These are phyloP conservation scores for Ficedula albicollis DNA, from an alignment of 2,797 vertebrate species.

Conservation along the genomic window DNA sequence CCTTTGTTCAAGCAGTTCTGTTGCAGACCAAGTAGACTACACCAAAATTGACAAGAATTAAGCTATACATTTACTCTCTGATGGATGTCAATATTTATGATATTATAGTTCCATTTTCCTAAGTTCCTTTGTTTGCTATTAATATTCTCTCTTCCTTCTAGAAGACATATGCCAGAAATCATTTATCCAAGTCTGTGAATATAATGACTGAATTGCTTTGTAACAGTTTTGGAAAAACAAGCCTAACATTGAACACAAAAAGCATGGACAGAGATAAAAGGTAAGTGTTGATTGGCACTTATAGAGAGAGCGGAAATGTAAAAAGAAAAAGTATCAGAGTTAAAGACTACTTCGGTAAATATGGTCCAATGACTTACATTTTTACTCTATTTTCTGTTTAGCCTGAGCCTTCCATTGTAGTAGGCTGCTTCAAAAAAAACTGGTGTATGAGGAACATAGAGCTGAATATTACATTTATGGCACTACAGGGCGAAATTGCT, in stretches of 20 bases:
- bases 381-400: not conserved
- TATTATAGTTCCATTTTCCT: not conserved
- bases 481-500: not conserved
- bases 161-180: not conserved
- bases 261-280: not conserved
- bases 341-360: not conserved
- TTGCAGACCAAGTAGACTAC: not conserved
- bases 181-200: not conserved
- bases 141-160: not conserved
- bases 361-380: not conserved
- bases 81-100: not conserved
- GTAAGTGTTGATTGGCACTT: not conserved
- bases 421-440: not conserved
- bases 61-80: not conserved
- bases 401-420: not conserved
- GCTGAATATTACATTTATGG: not conserved
- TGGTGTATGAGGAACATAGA: not conserved
- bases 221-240: not conserved
- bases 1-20: not conserved
- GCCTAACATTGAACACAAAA: not conserved
- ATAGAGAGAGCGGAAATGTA: not conserved
- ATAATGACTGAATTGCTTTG: not conserved
- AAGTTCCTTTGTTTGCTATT: not conserved
- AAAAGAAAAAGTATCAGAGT: not conserved
- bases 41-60: not conserved